These are phyloP conservation scores for Aphis craccivora DNA, from an alignment of 1,140 invertebrate species.

Conservation along the genomic window DNA sequence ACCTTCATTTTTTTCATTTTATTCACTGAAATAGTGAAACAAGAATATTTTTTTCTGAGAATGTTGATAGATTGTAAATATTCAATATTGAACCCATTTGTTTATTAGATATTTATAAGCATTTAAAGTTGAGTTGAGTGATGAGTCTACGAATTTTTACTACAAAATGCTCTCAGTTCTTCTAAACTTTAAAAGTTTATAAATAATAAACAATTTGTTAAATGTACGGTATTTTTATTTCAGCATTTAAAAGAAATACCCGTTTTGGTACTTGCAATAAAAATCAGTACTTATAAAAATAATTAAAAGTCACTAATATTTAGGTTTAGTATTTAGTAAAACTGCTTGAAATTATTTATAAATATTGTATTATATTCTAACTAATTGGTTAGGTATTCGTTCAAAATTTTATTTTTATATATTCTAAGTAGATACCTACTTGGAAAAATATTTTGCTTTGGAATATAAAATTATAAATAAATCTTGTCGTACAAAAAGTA, in stretches of 20 bases:
- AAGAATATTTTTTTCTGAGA: neutral
- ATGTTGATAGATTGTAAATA: neutral
- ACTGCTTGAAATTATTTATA: neutral
- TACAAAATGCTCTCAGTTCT: neutral
- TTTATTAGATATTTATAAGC: neutral
- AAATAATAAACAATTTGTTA: neutral
- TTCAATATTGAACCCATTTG: slow-evolving; percentile 1
- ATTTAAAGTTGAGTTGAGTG: neutral
- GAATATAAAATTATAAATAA: neutral
- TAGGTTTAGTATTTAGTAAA: too few relatives aligned
- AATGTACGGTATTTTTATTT: neutral
- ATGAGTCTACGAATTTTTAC: neutral
- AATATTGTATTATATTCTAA: neutral
- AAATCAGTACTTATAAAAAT: neutral
- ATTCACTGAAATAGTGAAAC: neutral
- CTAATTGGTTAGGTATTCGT: neutral
- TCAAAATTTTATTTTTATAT: neutral
- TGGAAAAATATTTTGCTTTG: neutral
- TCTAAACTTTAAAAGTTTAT: neutral
- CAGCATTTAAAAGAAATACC: neutral
- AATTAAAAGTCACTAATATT: neutral
- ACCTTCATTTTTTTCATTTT: neutral
- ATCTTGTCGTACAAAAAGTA: neutral
- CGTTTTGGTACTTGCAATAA: neutral
- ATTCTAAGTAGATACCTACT: neutral